Evolutionary conservation across 1,140 invertebrate genomes (phyloP), one percentile per base, ranked within the genome.

Genomic region (Diorhabda carinulata): DNA sequence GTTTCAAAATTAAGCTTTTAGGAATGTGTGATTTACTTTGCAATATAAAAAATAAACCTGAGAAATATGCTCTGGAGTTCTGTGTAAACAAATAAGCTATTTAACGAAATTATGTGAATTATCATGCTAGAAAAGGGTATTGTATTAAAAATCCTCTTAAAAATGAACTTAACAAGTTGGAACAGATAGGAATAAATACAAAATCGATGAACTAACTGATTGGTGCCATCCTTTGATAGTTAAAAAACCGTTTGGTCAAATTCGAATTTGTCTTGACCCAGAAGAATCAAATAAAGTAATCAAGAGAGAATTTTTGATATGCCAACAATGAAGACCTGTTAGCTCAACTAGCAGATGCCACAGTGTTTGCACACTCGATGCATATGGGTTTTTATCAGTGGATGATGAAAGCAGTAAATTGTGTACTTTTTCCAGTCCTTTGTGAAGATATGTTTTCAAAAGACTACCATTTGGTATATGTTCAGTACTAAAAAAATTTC

Each of bases 251-350:
- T 80, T 83, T 74, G 79, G 78, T 52, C 72, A 79, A 52, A 59
- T 85, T 9, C 70, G 84, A 64, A 75, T 87, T 42, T 86, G 84
- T 73, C 68, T 87, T 40, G 84, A 87, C 75, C 84, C 84, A 5
- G 74, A 69, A 56, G 78, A 83, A 64, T 74, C 86, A 62, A 87
- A 87, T 77, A 79, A 3, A 10, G 9, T 10, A 25, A 81, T 86
- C n/a, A 80, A 79, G 71, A 68, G 81, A 25, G 74, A 79, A 79
- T 72, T 81, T 78, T 76, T 77, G 74, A 59, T 74, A 84, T 40
- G 80, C 81, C 7, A 83, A 78, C 3, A 65, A 81, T 43, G 81
- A 84, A 40, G 80, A 84, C 70, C 77, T 84, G 47, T 76, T 77
- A 10, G 60, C 68, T 10, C 76, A 79, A 64, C 67, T 85, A 43